Evolutionary conservation across 2,888 invertebrate genomes (phyloP).

Genomic region (Urechis unicinctus): DNA sequence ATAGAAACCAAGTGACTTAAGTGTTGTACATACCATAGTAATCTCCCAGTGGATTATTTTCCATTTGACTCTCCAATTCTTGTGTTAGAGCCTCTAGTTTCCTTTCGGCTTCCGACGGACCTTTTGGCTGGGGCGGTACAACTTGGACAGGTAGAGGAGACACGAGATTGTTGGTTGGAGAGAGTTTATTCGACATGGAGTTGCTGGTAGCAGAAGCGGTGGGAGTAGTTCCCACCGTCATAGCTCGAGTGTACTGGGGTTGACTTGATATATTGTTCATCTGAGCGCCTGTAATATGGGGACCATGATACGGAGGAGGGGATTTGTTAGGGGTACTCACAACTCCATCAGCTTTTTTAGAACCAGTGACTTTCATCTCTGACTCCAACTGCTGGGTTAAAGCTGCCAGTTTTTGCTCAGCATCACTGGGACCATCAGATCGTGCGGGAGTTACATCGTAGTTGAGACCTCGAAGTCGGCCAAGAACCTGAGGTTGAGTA

Average conservation of each 20-base stretch:
- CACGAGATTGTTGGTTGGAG: slow-evolving; percentile 4
- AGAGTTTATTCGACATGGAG: slow-evolving; percentile 1
- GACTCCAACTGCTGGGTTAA: slow-evolving; percentile 40
- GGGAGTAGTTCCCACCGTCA: slow-evolving; percentile 1
- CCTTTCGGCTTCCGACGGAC: slow-evolving; percentile 85
- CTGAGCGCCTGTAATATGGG: slow-evolving; percentile 31
- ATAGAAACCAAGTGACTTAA: too few species aligned
- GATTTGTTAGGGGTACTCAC: slow-evolving; percentile 4
- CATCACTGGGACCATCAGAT: slow-evolving; percentile 19
- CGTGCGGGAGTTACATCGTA: slow-evolving; percentile 21
- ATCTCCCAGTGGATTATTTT: slow-evolving; percentile 89
- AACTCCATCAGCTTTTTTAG: background rate
- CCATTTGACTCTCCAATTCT: slow-evolving; percentile 91
- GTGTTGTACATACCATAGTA: too few species aligned
- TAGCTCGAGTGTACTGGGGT: slow-evolving; percentile 9
- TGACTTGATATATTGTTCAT: too few species aligned
- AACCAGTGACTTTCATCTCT: slow-evolving; percentile 16
- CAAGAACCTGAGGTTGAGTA: background rate
- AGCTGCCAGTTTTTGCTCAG: slow-evolving; percentile 43
- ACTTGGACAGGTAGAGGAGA: slow-evolving; percentile 74
- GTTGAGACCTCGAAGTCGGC: slow-evolving; percentile 13
- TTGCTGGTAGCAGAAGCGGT: slow-evolving; percentile 6
- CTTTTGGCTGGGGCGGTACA: slow-evolving; percentile 78
- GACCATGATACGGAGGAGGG: slow-evolving; percentile 47
- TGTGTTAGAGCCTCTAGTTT: slow-evolving; percentile 88